Conservation (phyloP, 2,797 vertebrate species). For the Leptatherina wallacei region DNA sequence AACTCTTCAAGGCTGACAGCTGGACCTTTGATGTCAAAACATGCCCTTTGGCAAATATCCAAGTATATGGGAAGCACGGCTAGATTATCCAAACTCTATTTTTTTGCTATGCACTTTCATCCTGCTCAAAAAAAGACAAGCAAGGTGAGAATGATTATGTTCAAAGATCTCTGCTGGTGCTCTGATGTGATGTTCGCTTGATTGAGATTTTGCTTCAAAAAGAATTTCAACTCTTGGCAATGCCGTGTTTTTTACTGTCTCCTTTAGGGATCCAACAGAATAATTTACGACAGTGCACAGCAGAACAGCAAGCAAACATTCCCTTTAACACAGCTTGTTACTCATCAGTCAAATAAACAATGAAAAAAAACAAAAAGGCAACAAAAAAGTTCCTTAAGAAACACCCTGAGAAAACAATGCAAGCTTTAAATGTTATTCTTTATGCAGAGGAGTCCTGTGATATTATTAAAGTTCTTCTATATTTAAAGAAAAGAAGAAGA, state of each 20-base stretch:
- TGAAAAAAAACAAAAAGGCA: not conserved
- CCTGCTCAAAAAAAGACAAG: slow-evolving; percentile 57
- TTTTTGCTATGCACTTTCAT: slow-evolving; percentile 71
- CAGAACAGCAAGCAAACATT: slow-evolving; percentile 33
- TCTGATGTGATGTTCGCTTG: slow-evolving; percentile 63
- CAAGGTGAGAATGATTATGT: slow-evolving; percentile 62
- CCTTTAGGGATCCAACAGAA: slow-evolving; percentile 66
- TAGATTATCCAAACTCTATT: slow-evolving; percentile 70
- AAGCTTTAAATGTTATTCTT: slow-evolving; percentile 8
- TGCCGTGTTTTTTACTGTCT: slow-evolving; percentile 38
- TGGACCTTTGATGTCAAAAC: slow-evolving; percentile 82
- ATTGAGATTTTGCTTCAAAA: slow-evolving; percentile 72
- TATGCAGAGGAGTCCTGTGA: slow-evolving; percentile 10
- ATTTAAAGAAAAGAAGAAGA: not conserved
- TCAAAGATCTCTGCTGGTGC: slow-evolving; percentile 55
- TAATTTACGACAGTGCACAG: slow-evolving; percentile 55
- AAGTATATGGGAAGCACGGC: slow-evolving; percentile 50
- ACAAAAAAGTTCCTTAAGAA: not conserved
- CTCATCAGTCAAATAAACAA: not conserved
- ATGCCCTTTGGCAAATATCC: slow-evolving; percentile 79
- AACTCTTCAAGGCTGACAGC: slow-evolving; percentile 77
- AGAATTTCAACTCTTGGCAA: slow-evolving; percentile 34
- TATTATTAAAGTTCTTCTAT: slow-evolving; percentile 20
- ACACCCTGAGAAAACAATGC: slow-evolving; percentile 12
- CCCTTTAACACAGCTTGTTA: not conserved